phyloP scores from a whole-genome alignment of 2,113 vertebrate species.

The Cepphus grylle region DNA sequence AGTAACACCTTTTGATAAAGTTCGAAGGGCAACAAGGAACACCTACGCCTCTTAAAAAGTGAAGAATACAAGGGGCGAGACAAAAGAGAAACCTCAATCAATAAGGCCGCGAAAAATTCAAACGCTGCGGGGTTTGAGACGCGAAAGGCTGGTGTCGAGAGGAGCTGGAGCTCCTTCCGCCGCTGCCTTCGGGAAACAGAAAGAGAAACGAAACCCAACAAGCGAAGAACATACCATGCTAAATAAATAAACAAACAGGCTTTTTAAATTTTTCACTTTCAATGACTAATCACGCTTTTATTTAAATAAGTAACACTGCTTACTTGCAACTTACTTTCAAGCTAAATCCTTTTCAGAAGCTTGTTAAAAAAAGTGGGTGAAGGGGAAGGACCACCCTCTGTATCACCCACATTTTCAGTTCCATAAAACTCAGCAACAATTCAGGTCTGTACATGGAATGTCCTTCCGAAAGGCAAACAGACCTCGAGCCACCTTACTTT shows the following conservation, averaged over 20 bases:
- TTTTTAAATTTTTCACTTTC: background rate
- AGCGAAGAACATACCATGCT: background rate
- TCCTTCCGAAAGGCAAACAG: background rate
- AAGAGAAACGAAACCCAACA: background rate
- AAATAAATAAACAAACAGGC: background rate
- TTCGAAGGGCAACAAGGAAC: background rate
- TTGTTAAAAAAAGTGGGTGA: background rate
- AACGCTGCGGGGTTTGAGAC: background rate
- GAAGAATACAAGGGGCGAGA: background rate
- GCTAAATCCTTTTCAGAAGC: background rate
- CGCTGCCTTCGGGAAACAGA: background rate
- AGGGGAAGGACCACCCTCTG: background rate
- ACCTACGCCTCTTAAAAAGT: background rate
- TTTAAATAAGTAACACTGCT: background rate
- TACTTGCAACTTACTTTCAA: background rate
- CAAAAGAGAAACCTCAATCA: background rate
- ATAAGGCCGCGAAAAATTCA: fast-evolving
- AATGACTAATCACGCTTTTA: background rate
- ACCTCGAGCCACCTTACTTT: fast-evolving
- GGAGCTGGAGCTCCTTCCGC: background rate
- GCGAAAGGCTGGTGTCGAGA: fast-evolving
- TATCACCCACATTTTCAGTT: background rate
- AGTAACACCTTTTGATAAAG: background rate
- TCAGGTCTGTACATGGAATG: background rate
- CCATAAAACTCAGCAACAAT: background rate